Conservation (phyloP, 2,888 invertebrate species). For the Rotaria macrura region DNA sequence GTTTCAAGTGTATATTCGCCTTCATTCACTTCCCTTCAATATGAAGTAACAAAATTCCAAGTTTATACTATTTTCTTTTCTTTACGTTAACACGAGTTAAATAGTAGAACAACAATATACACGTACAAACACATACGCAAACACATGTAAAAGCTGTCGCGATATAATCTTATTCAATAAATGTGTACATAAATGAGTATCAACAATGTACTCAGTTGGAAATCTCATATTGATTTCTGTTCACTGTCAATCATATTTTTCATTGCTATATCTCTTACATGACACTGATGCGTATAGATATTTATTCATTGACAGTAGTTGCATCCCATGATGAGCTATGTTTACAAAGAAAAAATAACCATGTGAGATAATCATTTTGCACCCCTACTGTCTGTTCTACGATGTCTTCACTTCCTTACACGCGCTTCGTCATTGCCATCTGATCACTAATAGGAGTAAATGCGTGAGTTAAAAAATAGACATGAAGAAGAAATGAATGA, state of each 20-base stretch:
- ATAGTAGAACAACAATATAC: not conserved
- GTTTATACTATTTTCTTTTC: not conserved
- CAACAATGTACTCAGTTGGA: not conserved
- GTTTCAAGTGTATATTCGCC: not conserved
- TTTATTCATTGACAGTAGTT: not conserved
- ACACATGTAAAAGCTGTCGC: not conserved
- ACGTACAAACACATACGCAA: not conserved
- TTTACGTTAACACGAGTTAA: not conserved
- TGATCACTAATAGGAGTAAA: not conserved
- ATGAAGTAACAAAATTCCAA: not conserved
- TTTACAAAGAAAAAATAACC: not conserved
- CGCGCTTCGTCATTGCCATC: not conserved
- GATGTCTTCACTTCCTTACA: not conserved
- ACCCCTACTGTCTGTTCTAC: not conserved
- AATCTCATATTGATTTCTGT: not conserved
- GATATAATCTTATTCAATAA: not conserved
- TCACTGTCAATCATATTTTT: not conserved
- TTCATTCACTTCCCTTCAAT: not conserved
- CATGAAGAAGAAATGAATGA: not conserved
- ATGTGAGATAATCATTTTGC: constrained; percentile 1
- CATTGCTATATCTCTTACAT: not conserved
- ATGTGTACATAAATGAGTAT: not conserved
- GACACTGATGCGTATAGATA: not conserved
- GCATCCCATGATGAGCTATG: not conserved
- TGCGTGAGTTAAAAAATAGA: constrained; percentile 1